phyloP scores from a whole-genome alignment of 37 sponge, comb jelly and placozoan genomes.

The Oopsacas minuta region DNA sequence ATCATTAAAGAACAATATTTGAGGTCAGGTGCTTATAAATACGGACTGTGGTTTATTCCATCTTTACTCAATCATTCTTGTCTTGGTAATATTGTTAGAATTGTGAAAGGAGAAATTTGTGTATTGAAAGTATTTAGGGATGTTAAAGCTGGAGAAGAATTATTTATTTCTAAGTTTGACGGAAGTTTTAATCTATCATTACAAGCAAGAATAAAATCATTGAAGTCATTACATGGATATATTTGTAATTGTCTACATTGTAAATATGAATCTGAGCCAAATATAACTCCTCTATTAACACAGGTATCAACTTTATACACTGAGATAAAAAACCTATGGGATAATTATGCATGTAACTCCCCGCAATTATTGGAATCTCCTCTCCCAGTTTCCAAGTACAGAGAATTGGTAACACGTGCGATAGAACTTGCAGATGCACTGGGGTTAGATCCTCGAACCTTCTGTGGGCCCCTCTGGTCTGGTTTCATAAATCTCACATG shows the following conservation, averaged over 20 bases:
- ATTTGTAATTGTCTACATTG: neutral
- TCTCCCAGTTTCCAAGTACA: neutral
- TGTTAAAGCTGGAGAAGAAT: neutral
- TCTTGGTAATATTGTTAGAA: neutral
- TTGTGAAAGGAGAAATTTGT: neutral
- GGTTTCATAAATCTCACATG: neutral
- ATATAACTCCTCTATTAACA: neutral
- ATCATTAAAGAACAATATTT: neutral
- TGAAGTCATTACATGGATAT: neutral
- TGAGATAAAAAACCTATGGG: neutral
- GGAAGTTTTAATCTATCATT: neutral
- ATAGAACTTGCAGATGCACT: neutral
- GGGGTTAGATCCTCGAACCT: neutral
- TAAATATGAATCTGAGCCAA: neutral
- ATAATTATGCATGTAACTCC: neutral
- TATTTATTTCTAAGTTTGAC: neutral
- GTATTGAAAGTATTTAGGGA: neutral
- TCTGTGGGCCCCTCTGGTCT: neutral
- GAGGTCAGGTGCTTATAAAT: neutral
- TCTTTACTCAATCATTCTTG: neutral
- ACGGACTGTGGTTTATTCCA: neutral
- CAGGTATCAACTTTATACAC: neutral
- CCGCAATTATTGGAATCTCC: neutral
- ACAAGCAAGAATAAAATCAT: neutral
- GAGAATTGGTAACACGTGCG: neutral